These are phyloP conservation scores for Neolamprologus falcicula DNA, from an alignment of 2,113 vertebrate genomes.

Conservation along the genomic window DNA sequence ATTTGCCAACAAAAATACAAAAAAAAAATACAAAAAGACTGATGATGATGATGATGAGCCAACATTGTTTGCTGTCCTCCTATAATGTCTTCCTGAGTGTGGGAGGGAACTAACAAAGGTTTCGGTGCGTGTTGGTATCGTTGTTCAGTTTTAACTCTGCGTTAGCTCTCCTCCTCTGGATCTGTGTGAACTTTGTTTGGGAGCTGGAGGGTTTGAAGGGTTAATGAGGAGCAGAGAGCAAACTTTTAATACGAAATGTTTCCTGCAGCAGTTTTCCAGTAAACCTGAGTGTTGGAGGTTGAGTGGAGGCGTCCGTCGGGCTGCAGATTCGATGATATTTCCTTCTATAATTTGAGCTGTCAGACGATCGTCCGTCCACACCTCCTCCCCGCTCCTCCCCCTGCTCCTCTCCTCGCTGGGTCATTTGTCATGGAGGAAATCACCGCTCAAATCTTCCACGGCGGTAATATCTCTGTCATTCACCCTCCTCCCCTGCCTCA, in stretches of 20 bases:
- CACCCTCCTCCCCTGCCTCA: constrained; percentile 7
- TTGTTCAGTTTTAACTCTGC: not conserved
- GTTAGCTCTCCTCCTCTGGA: not conserved
- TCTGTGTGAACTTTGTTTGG: not conserved
- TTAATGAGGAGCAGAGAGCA: not conserved
- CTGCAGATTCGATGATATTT: constrained; percentile 11
- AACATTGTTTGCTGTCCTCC: not conserved
- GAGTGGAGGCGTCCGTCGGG: not conserved
- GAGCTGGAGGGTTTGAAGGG: not conserved
- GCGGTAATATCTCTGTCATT: constrained; percentile 59
- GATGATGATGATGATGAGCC: not conserved
- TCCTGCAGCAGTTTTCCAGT: not conserved
- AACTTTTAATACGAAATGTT: not conserved
- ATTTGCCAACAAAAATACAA: not conserved
- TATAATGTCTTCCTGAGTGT: not conserved
- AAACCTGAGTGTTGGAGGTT: not conserved
- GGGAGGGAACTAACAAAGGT: not conserved
- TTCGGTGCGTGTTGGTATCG: rapidly evolving
- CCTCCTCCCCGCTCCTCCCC: not conserved
- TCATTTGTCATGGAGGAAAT: constrained; percentile 65
- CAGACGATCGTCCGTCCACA: constrained; percentile 12
- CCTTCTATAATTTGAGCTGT: constrained; percentile 42
- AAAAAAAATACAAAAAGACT: not conserved
- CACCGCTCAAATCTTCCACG: constrained; percentile 39
- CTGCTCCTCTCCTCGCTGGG: constrained; percentile 27